Evolutionary conservation across 1,140 invertebrate species (phyloP).

Genomic region (Bombus cullumanus): DNA sequence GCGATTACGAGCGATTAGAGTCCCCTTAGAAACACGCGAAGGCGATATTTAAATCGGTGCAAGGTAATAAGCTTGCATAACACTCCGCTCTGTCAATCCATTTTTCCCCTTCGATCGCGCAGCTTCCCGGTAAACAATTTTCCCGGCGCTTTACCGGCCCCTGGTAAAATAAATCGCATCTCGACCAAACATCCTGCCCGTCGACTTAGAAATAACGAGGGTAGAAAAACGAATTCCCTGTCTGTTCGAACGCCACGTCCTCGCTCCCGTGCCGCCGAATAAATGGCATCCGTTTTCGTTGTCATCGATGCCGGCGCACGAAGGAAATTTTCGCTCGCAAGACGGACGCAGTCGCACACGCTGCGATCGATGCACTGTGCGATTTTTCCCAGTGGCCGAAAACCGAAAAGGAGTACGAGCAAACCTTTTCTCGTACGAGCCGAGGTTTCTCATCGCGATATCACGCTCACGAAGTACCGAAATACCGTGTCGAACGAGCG

Average conservation of each 20-base stretch:
- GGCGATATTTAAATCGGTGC: neutral
- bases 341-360: constrained; percentile 38
- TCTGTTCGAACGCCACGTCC: neutral
- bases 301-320: neutral
- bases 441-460: neutral
- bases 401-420: constrained; percentile 5
- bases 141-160: neutral
- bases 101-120: no score
- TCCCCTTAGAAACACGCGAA: neutral
- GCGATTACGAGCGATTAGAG: neutral
- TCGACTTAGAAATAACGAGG: neutral
- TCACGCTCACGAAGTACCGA: no score
- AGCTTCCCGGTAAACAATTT: constrained; percentile 13
- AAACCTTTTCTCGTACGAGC: neutral
- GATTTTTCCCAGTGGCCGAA: constrained; percentile 24
- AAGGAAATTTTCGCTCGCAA: constrained; percentile 6
- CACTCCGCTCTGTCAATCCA: no score
- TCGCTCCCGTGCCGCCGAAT: neutral
- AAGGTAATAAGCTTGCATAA: neutral
- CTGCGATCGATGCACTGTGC: constrained; percentile 35
- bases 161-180: neutral
- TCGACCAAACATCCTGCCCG: neutral
- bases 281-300: neutral
- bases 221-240: neutral
- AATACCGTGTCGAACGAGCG: neutral